These are phyloP conservation scores for Takifugu ocellatus DNA, from an alignment of 2,797 vertebrate species.

Conservation along the genomic window DNA sequence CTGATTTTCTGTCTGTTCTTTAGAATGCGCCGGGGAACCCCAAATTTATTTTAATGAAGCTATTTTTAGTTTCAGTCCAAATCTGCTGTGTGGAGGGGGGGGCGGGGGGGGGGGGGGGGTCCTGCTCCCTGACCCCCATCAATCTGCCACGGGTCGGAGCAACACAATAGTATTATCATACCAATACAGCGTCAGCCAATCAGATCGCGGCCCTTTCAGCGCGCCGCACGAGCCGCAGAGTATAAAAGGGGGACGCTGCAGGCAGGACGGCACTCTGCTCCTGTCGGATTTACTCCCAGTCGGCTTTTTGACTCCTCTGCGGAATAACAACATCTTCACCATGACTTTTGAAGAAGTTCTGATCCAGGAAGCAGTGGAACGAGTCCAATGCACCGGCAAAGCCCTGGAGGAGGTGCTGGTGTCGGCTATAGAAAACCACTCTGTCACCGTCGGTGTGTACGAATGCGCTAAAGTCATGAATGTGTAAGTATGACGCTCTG, in stretches of 20 bases:
- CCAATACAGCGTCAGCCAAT: slow-evolving; percentile 75
- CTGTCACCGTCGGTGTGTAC: slow-evolving; percentile 90
- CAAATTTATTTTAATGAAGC: slow-evolving; percentile 20
- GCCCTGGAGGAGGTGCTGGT: slow-evolving; percentile 85
- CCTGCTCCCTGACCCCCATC: slow-evolving; percentile 64
- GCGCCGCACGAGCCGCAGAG: slow-evolving; percentile 48
- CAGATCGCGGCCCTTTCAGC: slow-evolving; percentile 53
- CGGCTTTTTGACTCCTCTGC: neutral
- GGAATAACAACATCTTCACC: slow-evolving; percentile 52
- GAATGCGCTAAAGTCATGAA: slow-evolving; percentile 96
- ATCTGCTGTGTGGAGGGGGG: slow-evolving; percentile 2
- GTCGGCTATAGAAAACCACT: slow-evolving; percentile 85
- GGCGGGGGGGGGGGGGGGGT: slow-evolving; percentile 27
- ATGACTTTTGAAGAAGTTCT: slow-evolving; percentile 79
- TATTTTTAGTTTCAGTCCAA: slow-evolving; percentile 43
- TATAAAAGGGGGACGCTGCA: slow-evolving; percentile 54
- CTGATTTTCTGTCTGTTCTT: neutral
- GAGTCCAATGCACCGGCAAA: slow-evolving; percentile 79
- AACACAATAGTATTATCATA: slow-evolving; percentile 78
- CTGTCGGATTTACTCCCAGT: slow-evolving; percentile 42
- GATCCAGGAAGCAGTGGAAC: slow-evolving; percentile 64
- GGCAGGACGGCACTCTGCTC: slow-evolving; percentile 26
- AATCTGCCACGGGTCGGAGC: slow-evolving; percentile 78
- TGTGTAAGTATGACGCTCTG: slow-evolving; percentile 80
- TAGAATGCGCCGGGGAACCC: neutral